Evolutionary conservation across 2,888 invertebrate genomes (phyloP), one percentile per base, ranked within the genome.

Genomic region (Autographa gamma): DNA sequence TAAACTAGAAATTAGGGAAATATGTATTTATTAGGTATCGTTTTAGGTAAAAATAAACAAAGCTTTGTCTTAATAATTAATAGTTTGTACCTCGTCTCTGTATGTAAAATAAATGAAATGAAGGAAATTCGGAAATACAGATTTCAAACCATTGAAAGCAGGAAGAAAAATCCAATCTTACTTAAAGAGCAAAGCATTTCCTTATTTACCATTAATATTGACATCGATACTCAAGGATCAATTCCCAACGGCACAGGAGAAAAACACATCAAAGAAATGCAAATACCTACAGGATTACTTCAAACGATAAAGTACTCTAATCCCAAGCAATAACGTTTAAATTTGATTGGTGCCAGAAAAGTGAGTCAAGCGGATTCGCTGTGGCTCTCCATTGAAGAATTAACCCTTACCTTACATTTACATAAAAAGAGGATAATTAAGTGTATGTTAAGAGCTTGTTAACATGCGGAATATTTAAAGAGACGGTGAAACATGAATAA

Each of bases 381-480:
- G n/a, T n/a, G 43, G 43, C 43, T 43, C 43, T 43, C 43, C 43
- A 43, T 43, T 48, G 48, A 48, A n/a, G 48, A 48, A 48, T n/a
- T 48, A n/a, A 48, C 48, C 48, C 48, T n/a, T 48, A n/a, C n/a
- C 48, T 48, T 8, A 48, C n/a, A 48, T 48, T 48, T n/a, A n/a
- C 48, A 48, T 48, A 48, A n/a, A n/a, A 48, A 5, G 48, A 48
- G 6, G n/a, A 48, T 48, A 48, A 48, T 48, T 48, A 48, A 48
- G 48, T 48, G 48, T 6, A 48, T 48, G 48, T 48, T n/a, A 48
- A 48, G 48, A 48, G 48, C 48, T 48, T 48, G n/a, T 48, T 43
- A 43, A n/a, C 48, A 7, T 48, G 48, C n/a, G 7, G n/a, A 48
- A 48, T 48, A n/a, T n/a, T 48, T 38, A 11, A n/a, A n/a, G 48